A percentile compares a stretch with the other conserved stretches of the same genome.
phyloP scores from a whole-genome alignment of 2,797 vertebrate genomes.

The Pseudomugil gertrudae region DNA sequence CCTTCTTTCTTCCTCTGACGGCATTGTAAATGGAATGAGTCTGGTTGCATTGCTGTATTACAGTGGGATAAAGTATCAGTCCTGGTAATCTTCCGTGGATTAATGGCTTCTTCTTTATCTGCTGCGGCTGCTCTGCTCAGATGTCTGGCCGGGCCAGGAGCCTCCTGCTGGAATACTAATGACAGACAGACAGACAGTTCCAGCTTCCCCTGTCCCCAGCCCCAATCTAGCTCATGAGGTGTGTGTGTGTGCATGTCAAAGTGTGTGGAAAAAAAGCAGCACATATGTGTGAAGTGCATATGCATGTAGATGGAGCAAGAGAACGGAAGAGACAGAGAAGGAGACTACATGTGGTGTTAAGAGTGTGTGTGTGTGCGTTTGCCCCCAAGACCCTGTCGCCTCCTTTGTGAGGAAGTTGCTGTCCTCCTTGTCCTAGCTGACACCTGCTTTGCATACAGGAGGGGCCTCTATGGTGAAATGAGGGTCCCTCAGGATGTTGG shows the following conservation, averaged over 20 bases:
- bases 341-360: slow-evolving; percentile 32
- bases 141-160: slow-evolving; percentile 95
- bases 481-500: slow-evolving; percentile 71
- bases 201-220: slow-evolving; percentile 69
- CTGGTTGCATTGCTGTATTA: slow-evolving; percentile 95
- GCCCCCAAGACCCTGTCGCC: slow-evolving; percentile 72
- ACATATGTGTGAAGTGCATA: slow-evolving; percentile 67
- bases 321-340: slow-evolving; percentile 46
- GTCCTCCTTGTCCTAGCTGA: slow-evolving; percentile 80
- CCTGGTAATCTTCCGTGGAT: slow-evolving; percentile 99
- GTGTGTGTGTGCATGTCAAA: slow-evolving; percentile 24
- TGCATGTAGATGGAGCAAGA: slow-evolving; percentile 54
- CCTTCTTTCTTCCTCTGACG: slow-evolving; percentile 68
- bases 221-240: slow-evolving; percentile 55
- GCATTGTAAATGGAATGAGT: slow-evolving; percentile 83
- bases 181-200: slow-evolving; percentile 80
- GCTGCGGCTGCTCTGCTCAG: slow-evolving; percentile 93
- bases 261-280: slow-evolving; percentile 45
- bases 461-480: slow-evolving; percentile 66
- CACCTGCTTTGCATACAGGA: slow-evolving; percentile 84
- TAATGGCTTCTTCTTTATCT: slow-evolving; percentile 99
- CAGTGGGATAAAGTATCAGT: slow-evolving; percentile 96
- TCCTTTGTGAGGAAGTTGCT: slow-evolving; percentile 78
- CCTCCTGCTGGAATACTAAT: slow-evolving; percentile 98
- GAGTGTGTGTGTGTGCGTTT: slow-evolving; percentile 34